Conservation (phyloP, 2,888 invertebrate species). For the Sarcophaga variegata region DNA sequence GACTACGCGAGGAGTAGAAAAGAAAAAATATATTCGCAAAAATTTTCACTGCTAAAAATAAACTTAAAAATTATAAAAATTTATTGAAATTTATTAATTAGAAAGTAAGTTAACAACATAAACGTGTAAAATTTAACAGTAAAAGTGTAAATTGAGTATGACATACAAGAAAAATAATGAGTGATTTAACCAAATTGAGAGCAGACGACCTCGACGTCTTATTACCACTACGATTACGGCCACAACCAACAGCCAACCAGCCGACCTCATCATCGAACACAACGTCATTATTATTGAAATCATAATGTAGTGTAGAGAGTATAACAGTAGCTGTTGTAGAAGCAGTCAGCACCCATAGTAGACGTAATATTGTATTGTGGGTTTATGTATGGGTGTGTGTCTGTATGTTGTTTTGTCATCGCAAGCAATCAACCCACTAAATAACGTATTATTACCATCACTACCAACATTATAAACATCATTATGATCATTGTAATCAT, state of each 20-base stretch:
- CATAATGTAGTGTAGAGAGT: slow-evolving; percentile 54
- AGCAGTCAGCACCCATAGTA: not conserved
- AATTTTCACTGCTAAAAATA: slow-evolving; percentile 71
- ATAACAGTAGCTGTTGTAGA: not conserved
- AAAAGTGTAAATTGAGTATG: slow-evolving; percentile 16
- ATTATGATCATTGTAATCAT: not conserved
- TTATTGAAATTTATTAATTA: slow-evolving; percentile 47
- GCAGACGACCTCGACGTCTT: slow-evolving; percentile 65
- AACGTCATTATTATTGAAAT: slow-evolving; percentile 62
- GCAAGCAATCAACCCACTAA: slow-evolving; percentile 49
- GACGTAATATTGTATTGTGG: not conserved
- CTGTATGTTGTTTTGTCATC: slow-evolving; percentile 46
- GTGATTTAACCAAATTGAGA: slow-evolving; percentile 58
- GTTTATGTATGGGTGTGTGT: not conserved
- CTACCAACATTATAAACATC: slow-evolving; percentile 17
- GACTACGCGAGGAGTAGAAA: slow-evolving; percentile 58
- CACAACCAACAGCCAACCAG: slow-evolving; percentile 27
- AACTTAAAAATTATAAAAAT: slow-evolving; percentile 60
- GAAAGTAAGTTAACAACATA: slow-evolving; percentile 53
- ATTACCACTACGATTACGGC: slow-evolving; percentile 51
- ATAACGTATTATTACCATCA: slow-evolving; percentile 46
- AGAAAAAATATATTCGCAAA: slow-evolving; percentile 63
- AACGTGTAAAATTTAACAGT: slow-evolving; percentile 24
- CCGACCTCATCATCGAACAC: slow-evolving; percentile 54
- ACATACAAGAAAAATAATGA: slow-evolving; percentile 17